Conservation (phyloP, 1,140 invertebrate genomes). For the Probaryconus sp. region DNA sequence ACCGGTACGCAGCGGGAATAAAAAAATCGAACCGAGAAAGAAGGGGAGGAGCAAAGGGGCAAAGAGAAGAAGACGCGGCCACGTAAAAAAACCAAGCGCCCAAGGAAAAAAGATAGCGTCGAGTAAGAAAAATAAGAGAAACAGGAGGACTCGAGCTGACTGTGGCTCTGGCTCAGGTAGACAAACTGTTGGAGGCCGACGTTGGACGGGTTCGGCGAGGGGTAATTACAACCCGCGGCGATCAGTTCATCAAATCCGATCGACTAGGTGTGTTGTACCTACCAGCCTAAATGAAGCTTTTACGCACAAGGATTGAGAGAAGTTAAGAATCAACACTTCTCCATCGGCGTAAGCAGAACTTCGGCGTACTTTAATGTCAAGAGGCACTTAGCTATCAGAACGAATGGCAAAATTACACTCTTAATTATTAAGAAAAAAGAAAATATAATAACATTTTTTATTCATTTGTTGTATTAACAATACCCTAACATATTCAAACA, state of each 20-base stretch:
- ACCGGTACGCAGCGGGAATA: conserved; percentile 59
- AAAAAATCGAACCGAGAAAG: conserved; percentile 68
- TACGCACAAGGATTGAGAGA: conserved; percentile 67
- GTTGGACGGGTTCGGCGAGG: conserved; percentile 58
- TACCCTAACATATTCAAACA: no score
- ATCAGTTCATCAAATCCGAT: conserved; percentile 74
- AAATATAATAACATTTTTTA: no score
- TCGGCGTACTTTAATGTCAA: conserved; percentile 49
- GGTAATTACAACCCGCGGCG: conserved; percentile 74
- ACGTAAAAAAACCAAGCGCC: conserved; percentile 29
- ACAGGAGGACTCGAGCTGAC: no score
- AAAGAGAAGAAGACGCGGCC: conserved; percentile 34
- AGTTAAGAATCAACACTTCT: conserved; percentile 68
- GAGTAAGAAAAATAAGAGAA: conserved; percentile 47
- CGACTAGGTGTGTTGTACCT: conserved; percentile 25
- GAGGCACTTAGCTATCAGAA: conserved; percentile 47
- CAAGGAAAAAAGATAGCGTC: conserved; percentile 31
- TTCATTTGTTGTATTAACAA: no score
- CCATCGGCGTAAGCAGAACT: conserved; percentile 30
- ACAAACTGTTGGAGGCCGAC: conserved; percentile 40
- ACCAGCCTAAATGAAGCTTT: conserved; percentile 69
- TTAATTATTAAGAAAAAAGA: no score
- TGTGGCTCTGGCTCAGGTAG: no score
- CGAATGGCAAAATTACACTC: no score
- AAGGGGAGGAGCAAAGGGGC: conserved; percentile 55